phyloP scores from a whole-genome alignment of 1,140 invertebrate species.

The Drosophila saltans region DNA sequence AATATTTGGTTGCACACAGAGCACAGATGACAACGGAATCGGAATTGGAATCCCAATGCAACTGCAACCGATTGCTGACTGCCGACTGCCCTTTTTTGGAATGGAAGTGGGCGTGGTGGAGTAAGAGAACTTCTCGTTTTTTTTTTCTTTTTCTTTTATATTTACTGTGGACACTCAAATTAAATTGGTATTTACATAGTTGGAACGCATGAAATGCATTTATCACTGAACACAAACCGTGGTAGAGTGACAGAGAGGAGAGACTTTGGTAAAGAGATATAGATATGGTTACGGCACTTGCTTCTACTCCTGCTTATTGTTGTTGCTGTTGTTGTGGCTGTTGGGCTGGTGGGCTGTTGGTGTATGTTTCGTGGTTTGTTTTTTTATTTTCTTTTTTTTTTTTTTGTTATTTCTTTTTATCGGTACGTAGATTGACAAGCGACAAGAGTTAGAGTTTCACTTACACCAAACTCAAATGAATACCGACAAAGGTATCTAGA shows the following conservation, averaged over 20 bases:
- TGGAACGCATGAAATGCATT: constrained; percentile 81
- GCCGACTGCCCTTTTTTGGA: constrained; percentile 57
- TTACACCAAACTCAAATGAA: constrained; percentile 8
- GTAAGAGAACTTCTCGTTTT: not conserved
- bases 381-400: constrained; percentile 49
- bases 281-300: constrained; percentile 60
- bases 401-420: constrained; percentile 51
- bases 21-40: not conserved
- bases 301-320: constrained; percentile 33
- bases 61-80: constrained; percentile 42
- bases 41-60: not conserved
- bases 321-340: constrained; percentile 9
- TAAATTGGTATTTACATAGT: constrained; percentile 82
- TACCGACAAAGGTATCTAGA: constrained; percentile 63
- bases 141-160: constrained; percentile 39
- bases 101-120: constrained; percentile 1
- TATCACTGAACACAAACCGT: constrained; percentile 57
- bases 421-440: constrained; percentile 74
- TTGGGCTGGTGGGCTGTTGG: constrained; percentile 45
- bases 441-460: constrained; percentile 53
- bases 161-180: constrained; percentile 80
- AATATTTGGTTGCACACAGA: constrained; percentile 67
- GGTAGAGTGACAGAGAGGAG: constrained; percentile 6
- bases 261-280: constrained; percentile 25
- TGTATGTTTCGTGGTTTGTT: constrained; percentile 65